These are phyloP conservation scores for Alviniconcha marisindica DNA, from an alignment of 1,140 invertebrate species.

Conservation along the genomic window DNA sequence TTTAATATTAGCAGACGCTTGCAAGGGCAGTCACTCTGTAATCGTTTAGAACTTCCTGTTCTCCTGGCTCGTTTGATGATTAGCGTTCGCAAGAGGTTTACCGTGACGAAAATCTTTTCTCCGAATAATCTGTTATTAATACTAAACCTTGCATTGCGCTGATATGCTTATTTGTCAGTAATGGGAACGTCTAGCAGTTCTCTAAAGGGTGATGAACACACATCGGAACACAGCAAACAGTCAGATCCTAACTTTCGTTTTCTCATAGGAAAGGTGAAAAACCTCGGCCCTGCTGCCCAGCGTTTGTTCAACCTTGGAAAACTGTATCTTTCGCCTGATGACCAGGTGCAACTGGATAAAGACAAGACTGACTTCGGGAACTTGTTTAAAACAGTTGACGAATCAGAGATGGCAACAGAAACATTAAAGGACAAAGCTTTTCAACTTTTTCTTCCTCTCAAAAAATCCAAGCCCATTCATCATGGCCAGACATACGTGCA, in stretches of 20 bases:
- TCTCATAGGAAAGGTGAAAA: slow-evolving; percentile 45
- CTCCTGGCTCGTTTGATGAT: no score
- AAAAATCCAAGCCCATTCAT: slow-evolving; percentile 45
- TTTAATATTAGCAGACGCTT: background rate
- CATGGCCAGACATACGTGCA: slow-evolving; percentile 59
- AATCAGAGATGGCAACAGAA: background rate
- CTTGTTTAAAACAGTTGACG: background rate
- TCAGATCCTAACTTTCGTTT: slow-evolving; percentile 8
- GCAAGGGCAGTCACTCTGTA: slow-evolving; percentile 3
- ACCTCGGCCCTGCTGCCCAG: slow-evolving; percentile 43
- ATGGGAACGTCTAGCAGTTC: slow-evolving; percentile 18
- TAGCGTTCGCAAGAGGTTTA: no score
- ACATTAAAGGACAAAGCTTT: slow-evolving; percentile 6
- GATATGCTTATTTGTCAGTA: background rate
- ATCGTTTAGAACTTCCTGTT: slow-evolving; percentile 15
- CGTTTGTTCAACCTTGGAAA: slow-evolving; percentile 46
- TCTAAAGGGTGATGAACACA: background rate
- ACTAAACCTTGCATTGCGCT: no score
- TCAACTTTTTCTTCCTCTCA: slow-evolving; percentile 40
- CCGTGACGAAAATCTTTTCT: no score
- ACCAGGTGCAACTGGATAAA: background rate
- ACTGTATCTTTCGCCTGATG: slow-evolving; percentile 28
- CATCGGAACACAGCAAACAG: background rate
- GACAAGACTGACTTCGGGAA: slow-evolving; percentile 21
- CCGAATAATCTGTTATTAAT: no score